Percentiles rank a stretch among this genome's conserved stretches.
Conservation (phyloP, 2,888 invertebrate genomes). For the Linnaemya tessellans region DNA sequence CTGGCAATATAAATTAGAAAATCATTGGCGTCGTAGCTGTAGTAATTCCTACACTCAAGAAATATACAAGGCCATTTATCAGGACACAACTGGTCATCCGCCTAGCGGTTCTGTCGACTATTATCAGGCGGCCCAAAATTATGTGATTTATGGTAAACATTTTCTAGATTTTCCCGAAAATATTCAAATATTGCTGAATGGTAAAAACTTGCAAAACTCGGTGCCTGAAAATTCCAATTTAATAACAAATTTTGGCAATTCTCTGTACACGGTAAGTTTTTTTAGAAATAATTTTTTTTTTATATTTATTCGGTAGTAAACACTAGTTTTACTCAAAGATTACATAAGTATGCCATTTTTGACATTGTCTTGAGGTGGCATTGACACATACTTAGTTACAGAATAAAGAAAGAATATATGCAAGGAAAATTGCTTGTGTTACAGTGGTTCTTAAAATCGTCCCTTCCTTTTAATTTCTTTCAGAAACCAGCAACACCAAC, state of each 20-base stretch:
- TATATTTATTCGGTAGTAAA: too few relatives aligned
- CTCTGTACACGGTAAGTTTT: slow-evolving; percentile 24
- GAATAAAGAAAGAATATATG: too few relatives aligned
- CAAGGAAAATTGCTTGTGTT: too few relatives aligned
- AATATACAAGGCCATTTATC: slow-evolving; percentile 78
- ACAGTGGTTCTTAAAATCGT: too few relatives aligned
- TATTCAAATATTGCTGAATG: slow-evolving; percentile 63
- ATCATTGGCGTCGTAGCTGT: slow-evolving; percentile 71
- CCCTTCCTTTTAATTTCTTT: neutral
- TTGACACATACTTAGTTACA: too few relatives aligned
- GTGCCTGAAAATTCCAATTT: slow-evolving; percentile 39
- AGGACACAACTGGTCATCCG: slow-evolving; percentile 76
- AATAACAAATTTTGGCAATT: slow-evolving; percentile 30
- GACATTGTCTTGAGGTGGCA: too few relatives aligned
- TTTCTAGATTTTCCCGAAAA: slow-evolving; percentile 77
- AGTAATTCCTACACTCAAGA: slow-evolving; percentile 76
- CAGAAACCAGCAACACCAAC: slow-evolving; percentile 44
- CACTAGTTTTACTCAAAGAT: too few relatives aligned
- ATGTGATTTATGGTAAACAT: slow-evolving; percentile 77
- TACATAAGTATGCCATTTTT: too few relatives aligned
- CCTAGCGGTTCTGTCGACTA: slow-evolving; percentile 76
- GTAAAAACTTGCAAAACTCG: slow-evolving; percentile 44
- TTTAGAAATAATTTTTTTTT: neutral
- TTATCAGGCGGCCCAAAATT: slow-evolving; percentile 80
- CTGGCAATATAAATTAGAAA: slow-evolving; percentile 70